Base-by-base conservation (phyloP, 1,140 invertebrate species). In the Bathynomus jamesi region DNA sequence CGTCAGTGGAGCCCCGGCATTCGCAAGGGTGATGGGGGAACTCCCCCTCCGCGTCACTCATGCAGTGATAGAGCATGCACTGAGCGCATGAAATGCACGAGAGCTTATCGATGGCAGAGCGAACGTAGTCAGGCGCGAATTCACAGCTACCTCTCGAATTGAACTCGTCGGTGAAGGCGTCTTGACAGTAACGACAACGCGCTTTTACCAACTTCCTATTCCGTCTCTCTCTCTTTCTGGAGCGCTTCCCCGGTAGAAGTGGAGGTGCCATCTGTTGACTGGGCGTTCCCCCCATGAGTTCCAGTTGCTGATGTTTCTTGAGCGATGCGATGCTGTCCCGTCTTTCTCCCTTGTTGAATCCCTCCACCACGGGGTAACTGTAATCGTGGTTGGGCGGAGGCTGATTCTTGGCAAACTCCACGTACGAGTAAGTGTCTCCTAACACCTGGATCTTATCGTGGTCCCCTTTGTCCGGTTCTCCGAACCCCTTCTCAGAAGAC, bases 41-140 rank as follows among this genome's bases (percentile, higher is more conserved):
- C 87, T 84, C 82, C 27, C 82, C 83, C 80, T 94, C 92, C 1
- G 88, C 85, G 81, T 95, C 93, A 53, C 90, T 88, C 87, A 94
- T 90, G 80, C 94, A 96, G 83, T 96, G 94, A 83, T 96, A 96
- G 76, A 95, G 85, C 87, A 96, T 89, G 78, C 92, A 91, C 81
- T 91, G 87, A 28, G 92, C 92, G 80, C 91, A 91, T 17, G 88
- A 87, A 71, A 96, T 89, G 81, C 94, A 95, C 24, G 91, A 89
- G 29, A 94, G 86, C 71, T 85, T 86, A 79, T 94, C 89, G 74
- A 96, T 91, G 78, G 90, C 90, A 25, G 88, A 86, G 74, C 87
- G 87, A 78, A 92, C 88, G 72, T 87, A 87, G 84, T 96, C 94
- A 0, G 94, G 94, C 3, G 92, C 93, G 81, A 89, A 93, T 80